Evolutionary conservation across 1,140 invertebrate species (phyloP).

Genomic region (Macrobrachium rosenbergii): DNA sequence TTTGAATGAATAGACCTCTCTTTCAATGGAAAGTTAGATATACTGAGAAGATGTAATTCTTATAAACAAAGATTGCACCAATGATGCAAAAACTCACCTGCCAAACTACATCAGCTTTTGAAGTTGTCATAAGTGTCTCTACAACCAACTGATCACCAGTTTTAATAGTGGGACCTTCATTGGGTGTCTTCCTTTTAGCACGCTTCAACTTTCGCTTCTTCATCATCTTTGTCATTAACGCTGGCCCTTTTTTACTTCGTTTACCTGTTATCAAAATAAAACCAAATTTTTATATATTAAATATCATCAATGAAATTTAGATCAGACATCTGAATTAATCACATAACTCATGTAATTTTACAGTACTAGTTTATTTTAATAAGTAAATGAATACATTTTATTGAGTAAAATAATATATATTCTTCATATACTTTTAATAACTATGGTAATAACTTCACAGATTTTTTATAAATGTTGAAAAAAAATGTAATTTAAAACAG

Average conservation of each 20-base stretch:
- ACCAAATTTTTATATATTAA: background rate
- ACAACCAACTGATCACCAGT: constrained; percentile 76
- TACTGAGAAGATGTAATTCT: background rate
- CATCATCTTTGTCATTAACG: constrained; percentile 75
- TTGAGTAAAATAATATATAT: background rate
- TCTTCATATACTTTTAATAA: background rate
- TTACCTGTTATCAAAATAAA: constrained; percentile 42
- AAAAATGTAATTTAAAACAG: background rate
- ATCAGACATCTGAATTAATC: too few species aligned
- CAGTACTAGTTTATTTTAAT: background rate
- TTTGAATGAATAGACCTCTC: too few species aligned
- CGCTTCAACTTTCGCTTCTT: constrained; percentile 76
- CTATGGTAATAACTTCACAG: too few species aligned
- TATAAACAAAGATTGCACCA: background rate
- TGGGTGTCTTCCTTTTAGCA: constrained; percentile 70
- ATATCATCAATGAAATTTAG: background rate
- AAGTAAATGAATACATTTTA: background rate
- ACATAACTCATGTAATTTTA: too few species aligned
- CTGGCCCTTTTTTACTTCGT: constrained; percentile 72
- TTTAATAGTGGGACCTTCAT: constrained; percentile 70
- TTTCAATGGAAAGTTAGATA: background rate
- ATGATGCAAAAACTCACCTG: constrained; percentile 74
- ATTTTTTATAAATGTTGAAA: background rate
- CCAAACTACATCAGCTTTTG: constrained; percentile 89
- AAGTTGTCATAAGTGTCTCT: constrained; percentile 78